These are phyloP conservation scores for Frankliniella fusca DNA, from an alignment of 2,888 invertebrate genomes.

Conservation along the genomic window DNA sequence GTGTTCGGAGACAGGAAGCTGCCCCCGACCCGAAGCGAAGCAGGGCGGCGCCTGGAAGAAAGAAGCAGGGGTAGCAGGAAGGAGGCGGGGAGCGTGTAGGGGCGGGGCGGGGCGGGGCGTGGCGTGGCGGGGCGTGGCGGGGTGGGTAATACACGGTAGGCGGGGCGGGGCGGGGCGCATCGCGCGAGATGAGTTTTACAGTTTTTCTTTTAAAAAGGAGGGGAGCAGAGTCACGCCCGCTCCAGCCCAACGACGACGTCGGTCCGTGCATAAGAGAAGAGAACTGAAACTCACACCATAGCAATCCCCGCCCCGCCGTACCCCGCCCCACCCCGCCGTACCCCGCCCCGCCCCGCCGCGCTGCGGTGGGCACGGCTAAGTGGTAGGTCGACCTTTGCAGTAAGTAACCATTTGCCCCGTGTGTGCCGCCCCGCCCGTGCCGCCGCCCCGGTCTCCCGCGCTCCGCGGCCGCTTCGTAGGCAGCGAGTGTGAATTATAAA, in stretches of 20 bases:
- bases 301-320: too few relatives aligned
- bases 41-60: neutral
- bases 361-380: neutral
- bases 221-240: neutral
- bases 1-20: neutral
- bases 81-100: neutral
- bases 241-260: too few relatives aligned
- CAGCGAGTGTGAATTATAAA: neutral
- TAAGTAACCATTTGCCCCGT: neutral
- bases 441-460: neutral
- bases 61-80: neutral
- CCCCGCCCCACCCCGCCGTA: too few relatives aligned
- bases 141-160: neutral
- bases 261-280: too few relatives aligned
- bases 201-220: neutral
- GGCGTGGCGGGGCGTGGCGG: too few relatives aligned
- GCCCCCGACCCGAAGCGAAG: neutral
- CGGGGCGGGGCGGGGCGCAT: neutral
- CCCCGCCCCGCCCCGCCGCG: neutral
- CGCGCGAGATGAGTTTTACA: neutral
- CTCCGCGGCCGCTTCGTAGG: neutral
- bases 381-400: neutral
- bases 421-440: neutral
- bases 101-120: too few relatives aligned
- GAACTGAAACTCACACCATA: too few relatives aligned